Evolutionary conservation across 2,888 invertebrate genomes (phyloP).

Genomic region (Nematopogon swammerdamellus): DNA sequence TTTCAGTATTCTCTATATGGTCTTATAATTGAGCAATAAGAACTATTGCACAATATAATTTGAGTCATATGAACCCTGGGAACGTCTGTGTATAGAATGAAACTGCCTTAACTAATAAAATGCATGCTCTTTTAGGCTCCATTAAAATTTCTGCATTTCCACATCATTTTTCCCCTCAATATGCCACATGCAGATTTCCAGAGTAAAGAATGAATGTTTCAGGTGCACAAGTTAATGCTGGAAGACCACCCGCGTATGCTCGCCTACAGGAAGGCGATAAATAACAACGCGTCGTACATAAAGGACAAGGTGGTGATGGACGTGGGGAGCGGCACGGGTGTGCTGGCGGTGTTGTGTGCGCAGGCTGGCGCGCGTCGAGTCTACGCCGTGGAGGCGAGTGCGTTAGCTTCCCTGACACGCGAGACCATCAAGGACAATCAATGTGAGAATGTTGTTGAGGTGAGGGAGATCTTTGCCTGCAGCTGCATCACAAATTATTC

Average conservation of each 20-base stretch:
- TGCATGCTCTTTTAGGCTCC: no score
- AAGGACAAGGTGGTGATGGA: slow-evolving; percentile 79
- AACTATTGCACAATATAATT: no score
- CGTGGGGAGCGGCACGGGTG: slow-evolving; percentile 84
- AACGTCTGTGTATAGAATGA: no score
- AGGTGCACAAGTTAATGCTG: slow-evolving; percentile 82
- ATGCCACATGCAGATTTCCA: no score
- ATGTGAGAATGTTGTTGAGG: slow-evolving; percentile 63
- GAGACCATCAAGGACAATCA: slow-evolving; percentile 70
- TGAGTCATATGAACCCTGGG: no score
- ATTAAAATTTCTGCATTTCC: no score
- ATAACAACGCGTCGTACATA: slow-evolving; percentile 62
- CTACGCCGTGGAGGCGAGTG: slow-evolving; percentile 81
- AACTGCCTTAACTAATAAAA: no score
- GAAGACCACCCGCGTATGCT: slow-evolving; percentile 72
- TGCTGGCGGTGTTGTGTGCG: slow-evolving; percentile 87
- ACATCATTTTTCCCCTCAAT: no score
- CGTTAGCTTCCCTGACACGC: slow-evolving; percentile 61
- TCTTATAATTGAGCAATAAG: no score
- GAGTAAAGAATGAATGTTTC: slow-evolving; percentile 11
- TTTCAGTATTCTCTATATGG: no score
- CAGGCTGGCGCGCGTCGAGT: slow-evolving; percentile 86
- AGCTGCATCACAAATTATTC: no score
- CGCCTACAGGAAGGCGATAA: slow-evolving; percentile 79
- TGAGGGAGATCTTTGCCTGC: no score